Conservation (phyloP, 2,888 invertebrate genomes). For the Dicyrtomina minuta region DNA sequence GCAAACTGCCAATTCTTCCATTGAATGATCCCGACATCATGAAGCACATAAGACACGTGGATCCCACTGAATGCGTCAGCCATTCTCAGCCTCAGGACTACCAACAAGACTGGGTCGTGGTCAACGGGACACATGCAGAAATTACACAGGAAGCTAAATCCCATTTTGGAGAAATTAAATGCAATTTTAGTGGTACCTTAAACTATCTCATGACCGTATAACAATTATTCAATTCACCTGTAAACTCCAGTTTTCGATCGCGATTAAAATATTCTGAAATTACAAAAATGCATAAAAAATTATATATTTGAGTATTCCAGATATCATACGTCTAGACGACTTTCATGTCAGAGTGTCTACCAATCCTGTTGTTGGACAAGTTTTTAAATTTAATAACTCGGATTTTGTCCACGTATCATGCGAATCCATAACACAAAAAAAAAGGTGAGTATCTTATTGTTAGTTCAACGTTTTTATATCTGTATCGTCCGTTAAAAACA, state of each 20-base stretch:
- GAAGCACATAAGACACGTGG: slow-evolving; percentile 67
- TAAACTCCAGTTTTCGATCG: slow-evolving; percentile 21
- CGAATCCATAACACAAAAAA: no score
- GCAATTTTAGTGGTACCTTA: slow-evolving; percentile 64
- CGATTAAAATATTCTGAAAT: no score
- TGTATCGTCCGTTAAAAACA: no score
- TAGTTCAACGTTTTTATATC: no score
- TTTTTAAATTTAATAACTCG: slow-evolving; percentile 64
- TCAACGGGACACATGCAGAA: slow-evolving; percentile 65
- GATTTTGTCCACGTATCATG: slow-evolving; percentile 75
- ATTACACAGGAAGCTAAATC: slow-evolving; percentile 60
- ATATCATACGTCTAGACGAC: slow-evolving; percentile 73
- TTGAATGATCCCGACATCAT: slow-evolving; percentile 73
- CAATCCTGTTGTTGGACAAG: slow-evolving; percentile 63
- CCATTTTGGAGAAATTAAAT: slow-evolving; percentile 59
- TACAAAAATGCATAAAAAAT: no score
- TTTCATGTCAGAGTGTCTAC: no score
- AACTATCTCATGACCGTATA: background rate
- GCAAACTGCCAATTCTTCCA: no score
- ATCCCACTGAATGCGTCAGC: slow-evolving; percentile 69
- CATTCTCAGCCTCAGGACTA: background rate
- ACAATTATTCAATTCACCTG: background rate
- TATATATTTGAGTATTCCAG: no score
- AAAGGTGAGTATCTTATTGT: no score
- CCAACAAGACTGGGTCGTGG: slow-evolving; percentile 75